Evolutionary conservation across 2,113 vertebrate species (phyloP).

Genomic region (Seriola aureovittata): DNA sequence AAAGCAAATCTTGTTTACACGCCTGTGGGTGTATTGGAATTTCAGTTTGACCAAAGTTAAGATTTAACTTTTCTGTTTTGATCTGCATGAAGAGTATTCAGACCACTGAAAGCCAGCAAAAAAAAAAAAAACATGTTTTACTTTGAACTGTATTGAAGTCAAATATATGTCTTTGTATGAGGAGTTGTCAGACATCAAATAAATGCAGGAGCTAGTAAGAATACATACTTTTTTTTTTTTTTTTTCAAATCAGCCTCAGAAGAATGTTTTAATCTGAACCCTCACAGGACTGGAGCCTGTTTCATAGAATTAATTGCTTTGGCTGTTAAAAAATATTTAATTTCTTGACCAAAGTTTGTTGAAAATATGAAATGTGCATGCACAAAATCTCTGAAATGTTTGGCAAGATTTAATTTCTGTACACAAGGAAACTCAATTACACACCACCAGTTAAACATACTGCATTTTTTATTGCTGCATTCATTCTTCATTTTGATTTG

Average conservation of each 20-base stretch:
- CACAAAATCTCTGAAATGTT: slow-evolving; percentile 50
- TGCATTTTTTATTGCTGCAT: slow-evolving; percentile 12
- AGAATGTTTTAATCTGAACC: slow-evolving; percentile 57
- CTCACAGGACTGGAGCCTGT: slow-evolving; percentile 47
- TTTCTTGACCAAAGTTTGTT: slow-evolving; percentile 54
- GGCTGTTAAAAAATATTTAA: slow-evolving; percentile 55
- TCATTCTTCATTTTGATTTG: slow-evolving; percentile 37
- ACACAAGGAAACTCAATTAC: slow-evolving; percentile 49
- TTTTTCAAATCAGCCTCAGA: slow-evolving; percentile 50
- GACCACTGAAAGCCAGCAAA: slow-evolving; percentile 45
- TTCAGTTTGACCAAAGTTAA: slow-evolving; percentile 68
- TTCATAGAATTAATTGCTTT: slow-evolving; percentile 62
- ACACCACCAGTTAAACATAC: slow-evolving; percentile 9
- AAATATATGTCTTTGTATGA: slow-evolving; percentile 68
- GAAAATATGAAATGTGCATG: slow-evolving; percentile 41
- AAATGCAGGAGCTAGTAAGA: slow-evolving; percentile 62
- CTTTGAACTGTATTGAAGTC: slow-evolving; percentile 75
- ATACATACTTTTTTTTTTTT: slow-evolving; percentile 9
- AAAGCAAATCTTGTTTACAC: slow-evolving; percentile 70
- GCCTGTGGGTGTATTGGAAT: slow-evolving; percentile 59
- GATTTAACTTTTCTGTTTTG: slow-evolving; percentile 74
- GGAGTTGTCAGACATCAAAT: slow-evolving; percentile 72
- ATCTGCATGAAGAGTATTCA: slow-evolving; percentile 63
- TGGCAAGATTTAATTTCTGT: slow-evolving; percentile 40
- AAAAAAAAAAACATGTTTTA: slow-evolving; percentile 47